A percentile compares a stretch with the other conserved stretches of the same genome.
These are phyloP conservation scores for Reinhardtius hippoglossoides DNA, from an alignment of 2,113 vertebrate genomes.

Conservation along the genomic window DNA sequence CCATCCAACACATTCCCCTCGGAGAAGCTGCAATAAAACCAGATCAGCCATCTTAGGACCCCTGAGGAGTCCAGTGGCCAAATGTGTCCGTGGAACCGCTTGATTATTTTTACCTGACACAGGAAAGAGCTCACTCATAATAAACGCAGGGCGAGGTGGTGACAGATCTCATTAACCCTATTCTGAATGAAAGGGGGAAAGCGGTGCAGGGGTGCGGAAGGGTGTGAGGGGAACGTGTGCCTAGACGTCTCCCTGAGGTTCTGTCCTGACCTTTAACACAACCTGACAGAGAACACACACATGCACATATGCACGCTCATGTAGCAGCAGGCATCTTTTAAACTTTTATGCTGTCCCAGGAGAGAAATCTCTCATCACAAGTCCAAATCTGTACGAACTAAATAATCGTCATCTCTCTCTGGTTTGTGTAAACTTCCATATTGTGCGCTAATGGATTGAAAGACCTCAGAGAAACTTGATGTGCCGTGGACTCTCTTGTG, in stretches of 20 bases:
- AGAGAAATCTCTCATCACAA: constrained; percentile 4
- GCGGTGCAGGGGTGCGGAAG: constrained; percentile 17
- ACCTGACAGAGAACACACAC: constrained; percentile 48
- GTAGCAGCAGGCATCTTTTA: neutral
- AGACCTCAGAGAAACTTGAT: constrained; percentile 15
- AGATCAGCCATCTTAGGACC: constrained; percentile 55
- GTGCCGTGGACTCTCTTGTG: neutral
- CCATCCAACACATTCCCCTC: constrained; percentile 21
- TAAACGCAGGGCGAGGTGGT: constrained; percentile 75
- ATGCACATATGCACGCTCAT: neutral
- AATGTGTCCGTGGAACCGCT: constrained; percentile 51
- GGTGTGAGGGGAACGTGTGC: constrained; percentile 64
- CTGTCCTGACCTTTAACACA: constrained; percentile 54
- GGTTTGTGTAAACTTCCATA: neutral
- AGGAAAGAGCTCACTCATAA: constrained; percentile 80
- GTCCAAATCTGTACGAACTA: neutral
- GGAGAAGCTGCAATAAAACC: constrained; percentile 69
- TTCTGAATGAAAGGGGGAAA: constrained; percentile 64
- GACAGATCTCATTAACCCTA: constrained; percentile 78
- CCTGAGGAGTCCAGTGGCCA: constrained; percentile 50
- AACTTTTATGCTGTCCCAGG: neutral
- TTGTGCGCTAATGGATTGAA: neutral
- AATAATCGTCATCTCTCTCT: neutral
- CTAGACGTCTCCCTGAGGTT: constrained; percentile 61
- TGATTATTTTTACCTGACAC: constrained; percentile 82